These are phyloP conservation scores for Polydesmus complanatus DNA, from an alignment of 2,888 invertebrate genomes.

Conservation along the genomic window DNA sequence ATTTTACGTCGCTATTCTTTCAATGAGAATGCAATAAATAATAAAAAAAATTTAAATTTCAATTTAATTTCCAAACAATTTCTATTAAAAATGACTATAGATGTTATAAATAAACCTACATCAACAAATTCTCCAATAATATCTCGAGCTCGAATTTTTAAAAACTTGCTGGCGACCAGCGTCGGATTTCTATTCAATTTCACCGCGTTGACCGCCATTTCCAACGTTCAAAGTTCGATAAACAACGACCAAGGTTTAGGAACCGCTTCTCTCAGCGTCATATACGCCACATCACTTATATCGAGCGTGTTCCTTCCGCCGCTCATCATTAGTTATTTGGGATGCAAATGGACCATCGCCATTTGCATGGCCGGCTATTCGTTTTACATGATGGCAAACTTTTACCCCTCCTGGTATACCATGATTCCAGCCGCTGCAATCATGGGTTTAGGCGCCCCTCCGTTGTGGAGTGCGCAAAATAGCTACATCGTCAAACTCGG, in stretches of 20 bases:
- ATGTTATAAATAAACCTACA: too few relatives aligned
- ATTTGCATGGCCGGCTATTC: conserved; percentile 84
- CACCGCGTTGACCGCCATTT: conserved; percentile 13
- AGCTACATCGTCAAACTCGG: conserved; percentile 91
- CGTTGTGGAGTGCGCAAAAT: conserved; percentile 98
- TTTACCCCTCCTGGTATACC: conserved; percentile 60
- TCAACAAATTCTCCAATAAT: too few relatives aligned
- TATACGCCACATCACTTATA: conserved; percentile 42
- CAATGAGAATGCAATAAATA: too few relatives aligned
- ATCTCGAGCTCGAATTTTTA: conserved; percentile 1
- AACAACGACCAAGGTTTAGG: conserved; percentile 16
- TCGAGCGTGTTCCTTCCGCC: conserved; percentile 94
- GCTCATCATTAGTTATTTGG: conserved; percentile 77
- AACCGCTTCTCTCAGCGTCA: conserved; percentile 8
- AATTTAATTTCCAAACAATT: too few relatives aligned
- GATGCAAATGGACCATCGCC: conserved; percentile 92
- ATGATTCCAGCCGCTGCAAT: conserved; percentile 53
- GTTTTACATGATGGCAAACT: conserved; percentile 86
- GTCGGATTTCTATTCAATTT: conserved; percentile 14
- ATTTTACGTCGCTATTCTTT: too few relatives aligned
- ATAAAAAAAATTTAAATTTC: too few relatives aligned
- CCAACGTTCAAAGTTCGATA: conserved; percentile 16
- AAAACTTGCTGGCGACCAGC: conserved; percentile 10
- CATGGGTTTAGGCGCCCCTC: conserved; percentile 88
- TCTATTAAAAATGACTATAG: too few relatives aligned